A percentile compares a stretch with the other conserved stretches of the same genome.
phyloP scores from a whole-genome alignment of 2,888 invertebrate genomes.

The Mythimna lalbum region DNA sequence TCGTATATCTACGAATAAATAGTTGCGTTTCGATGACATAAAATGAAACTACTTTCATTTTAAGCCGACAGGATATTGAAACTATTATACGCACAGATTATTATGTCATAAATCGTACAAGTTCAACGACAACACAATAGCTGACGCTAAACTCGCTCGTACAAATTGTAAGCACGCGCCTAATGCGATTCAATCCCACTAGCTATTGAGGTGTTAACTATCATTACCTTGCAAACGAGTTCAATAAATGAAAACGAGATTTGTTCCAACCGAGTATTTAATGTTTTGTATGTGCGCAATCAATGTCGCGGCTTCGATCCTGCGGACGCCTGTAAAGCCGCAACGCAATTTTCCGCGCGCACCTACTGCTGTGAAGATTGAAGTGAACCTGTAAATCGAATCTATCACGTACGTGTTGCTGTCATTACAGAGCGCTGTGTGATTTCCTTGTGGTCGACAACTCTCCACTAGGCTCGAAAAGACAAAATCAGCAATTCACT shows the following conservation, averaged over 20 bases:
- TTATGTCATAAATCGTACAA: conserved; percentile 47
- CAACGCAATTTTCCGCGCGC: conserved; percentile 84
- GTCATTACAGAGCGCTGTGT: conserved; percentile 81
- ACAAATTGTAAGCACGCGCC: conserved; percentile 65
- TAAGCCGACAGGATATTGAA: background rate
- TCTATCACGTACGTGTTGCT: conserved; percentile 85
- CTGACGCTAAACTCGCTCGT: conserved; percentile 55
- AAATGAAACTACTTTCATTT: background rate
- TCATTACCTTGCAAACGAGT: conserved; percentile 63
- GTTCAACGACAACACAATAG: conserved; percentile 65
- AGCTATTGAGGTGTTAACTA: conserved; percentile 67
- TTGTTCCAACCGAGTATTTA: conserved; percentile 54
- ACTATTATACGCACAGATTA: conserved; percentile 7
- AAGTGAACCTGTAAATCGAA: conserved; percentile 88
- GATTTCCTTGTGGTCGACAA: conserved; percentile 84
- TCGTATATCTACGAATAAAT: background rate
- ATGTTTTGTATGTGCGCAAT: conserved; percentile 48
- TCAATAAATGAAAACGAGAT: conserved; percentile 72
- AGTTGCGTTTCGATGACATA: background rate
- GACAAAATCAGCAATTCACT: conserved; percentile 39
- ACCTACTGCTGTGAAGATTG: conserved; percentile 82
- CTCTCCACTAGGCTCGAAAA: conserved; percentile 63
- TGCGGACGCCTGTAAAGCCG: conserved; percentile 82
- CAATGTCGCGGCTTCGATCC: conserved; percentile 68
- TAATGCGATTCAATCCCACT: conserved; percentile 66